Evolutionary conservation across 2,797 vertebrate genomes (phyloP).

Genomic region (Coregonus ussuriensis): DNA sequence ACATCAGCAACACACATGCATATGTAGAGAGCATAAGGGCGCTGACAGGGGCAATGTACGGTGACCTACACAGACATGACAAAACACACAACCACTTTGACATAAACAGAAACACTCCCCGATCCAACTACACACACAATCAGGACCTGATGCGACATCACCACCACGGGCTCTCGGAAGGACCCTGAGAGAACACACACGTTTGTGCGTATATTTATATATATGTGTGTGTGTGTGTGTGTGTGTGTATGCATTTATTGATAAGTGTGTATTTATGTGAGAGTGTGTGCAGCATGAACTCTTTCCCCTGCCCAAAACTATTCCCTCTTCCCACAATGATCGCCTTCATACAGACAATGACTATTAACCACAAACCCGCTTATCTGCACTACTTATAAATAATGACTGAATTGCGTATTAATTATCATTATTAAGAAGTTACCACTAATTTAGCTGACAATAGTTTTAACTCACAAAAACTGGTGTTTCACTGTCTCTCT

Average conservation of each 20-base stretch:
- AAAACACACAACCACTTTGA: neutral
- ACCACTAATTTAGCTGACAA: neutral
- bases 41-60: slow-evolving; percentile 69
- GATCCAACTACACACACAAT: slow-evolving; percentile 32
- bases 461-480: neutral
- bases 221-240: neutral
- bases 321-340: neutral
- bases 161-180: slow-evolving; percentile 54
- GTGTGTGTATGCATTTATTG: slow-evolving; percentile 1
- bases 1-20: neutral
- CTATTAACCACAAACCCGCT: neutral
- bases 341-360: neutral
- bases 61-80: slow-evolving; percentile 30
- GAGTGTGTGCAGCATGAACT: slow-evolving; percentile 9
- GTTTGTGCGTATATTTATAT: neutral
- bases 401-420: neutral
- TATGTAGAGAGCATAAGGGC: slow-evolving; percentile 63
- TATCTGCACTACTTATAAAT: neutral
- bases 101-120: slow-evolving; percentile 3
- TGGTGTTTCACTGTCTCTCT: neutral
- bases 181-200: slow-evolving; percentile 42
- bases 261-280: neutral
- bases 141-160: slow-evolving; percentile 41
- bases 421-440: neutral
- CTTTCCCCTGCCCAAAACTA: neutral